Evolutionary conservation across 2,797 vertebrate species (phyloP).

Genomic region (Leptatherina wallacei): DNA sequence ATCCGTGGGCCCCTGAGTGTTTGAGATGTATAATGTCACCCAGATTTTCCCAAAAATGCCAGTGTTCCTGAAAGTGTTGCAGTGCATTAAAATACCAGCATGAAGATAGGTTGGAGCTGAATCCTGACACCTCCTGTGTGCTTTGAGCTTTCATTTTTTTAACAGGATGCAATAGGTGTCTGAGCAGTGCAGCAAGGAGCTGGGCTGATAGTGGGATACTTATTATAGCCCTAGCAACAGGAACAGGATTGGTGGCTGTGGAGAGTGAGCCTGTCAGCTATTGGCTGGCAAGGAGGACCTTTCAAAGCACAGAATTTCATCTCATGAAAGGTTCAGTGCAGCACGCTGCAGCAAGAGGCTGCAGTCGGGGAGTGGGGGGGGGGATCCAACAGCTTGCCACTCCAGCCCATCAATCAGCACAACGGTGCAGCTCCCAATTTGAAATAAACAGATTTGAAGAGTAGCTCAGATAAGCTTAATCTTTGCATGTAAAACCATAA

Average conservation of each 20-base stretch:
- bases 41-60: conserved; percentile 39
- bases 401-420: conserved; percentile 57
- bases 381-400: conserved; percentile 52
- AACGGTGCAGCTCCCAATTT: conserved; percentile 16
- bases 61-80: conserved; percentile 51
- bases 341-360: conserved; percentile 79
- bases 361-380: conserved; percentile 69
- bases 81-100: conserved; percentile 55
- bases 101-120: conserved; percentile 58
- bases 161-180: conserved; percentile 80
- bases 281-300: conserved; percentile 76
- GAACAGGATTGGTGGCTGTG: conserved; percentile 75
- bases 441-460: conserved; percentile 42
- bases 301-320: conserved; percentile 82
- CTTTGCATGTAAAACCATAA: conserved; percentile 1
- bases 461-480: conserved; percentile 19
- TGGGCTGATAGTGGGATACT: conserved; percentile 70
- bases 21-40: conserved; percentile 23
- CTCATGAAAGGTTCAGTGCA: conserved; percentile 80
- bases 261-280: conserved; percentile 62
- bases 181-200: conserved; percentile 77
- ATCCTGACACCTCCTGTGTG: conserved; percentile 68
- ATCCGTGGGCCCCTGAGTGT: conserved; percentile 26
- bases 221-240: conserved; percentile 87
- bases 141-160: conserved; percentile 63